A percentile compares a stretch with the other conserved stretches of the same genome.
phyloP scores from a whole-genome alignment of 2,888 invertebrate genomes.

The Melinaea menophilus region DNA sequence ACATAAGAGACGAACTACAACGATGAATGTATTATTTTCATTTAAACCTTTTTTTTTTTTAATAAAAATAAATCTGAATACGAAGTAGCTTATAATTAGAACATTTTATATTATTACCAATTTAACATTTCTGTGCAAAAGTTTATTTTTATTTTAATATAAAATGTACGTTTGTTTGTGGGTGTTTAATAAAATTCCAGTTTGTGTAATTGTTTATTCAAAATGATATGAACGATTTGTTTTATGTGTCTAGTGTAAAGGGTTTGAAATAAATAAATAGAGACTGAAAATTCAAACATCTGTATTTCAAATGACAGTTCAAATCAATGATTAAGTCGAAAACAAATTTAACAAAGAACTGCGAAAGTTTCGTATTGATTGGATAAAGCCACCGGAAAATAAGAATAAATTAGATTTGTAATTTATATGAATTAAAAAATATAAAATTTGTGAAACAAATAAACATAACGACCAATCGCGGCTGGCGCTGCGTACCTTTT shows the following conservation, averaged over 20 bases:
- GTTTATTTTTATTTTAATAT: too few species aligned
- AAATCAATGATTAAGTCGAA: conserved; percentile 74
- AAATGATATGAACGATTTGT: background rate
- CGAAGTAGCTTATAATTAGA: too few species aligned
- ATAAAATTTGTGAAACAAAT: conserved; percentile 52
- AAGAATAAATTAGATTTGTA: conserved; percentile 34
- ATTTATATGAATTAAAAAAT: conserved; percentile 39
- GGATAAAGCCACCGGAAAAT: conserved; percentile 63
- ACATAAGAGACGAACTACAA: conserved; percentile 42
- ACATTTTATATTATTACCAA: too few species aligned
- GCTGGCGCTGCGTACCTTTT: conserved; percentile 48
- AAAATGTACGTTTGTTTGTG: too few species aligned
- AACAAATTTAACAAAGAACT: conserved; percentile 73
- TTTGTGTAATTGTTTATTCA: too few species aligned
- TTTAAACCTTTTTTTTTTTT: too few species aligned
- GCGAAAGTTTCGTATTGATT: conserved; percentile 68
- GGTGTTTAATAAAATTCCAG: background rate
- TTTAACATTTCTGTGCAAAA: too few species aligned
- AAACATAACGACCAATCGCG: conserved; percentile 47
- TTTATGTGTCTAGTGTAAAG: background rate
- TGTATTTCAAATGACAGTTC: conserved; percentile 71
- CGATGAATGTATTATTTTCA: background rate
- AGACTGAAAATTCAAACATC: conserved; percentile 69
- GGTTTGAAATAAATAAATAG: conserved; percentile 40
- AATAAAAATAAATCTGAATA: too few species aligned